phyloP scores from a whole-genome alignment of 2,797 vertebrate species.

The Iguana delicatissima region DNA sequence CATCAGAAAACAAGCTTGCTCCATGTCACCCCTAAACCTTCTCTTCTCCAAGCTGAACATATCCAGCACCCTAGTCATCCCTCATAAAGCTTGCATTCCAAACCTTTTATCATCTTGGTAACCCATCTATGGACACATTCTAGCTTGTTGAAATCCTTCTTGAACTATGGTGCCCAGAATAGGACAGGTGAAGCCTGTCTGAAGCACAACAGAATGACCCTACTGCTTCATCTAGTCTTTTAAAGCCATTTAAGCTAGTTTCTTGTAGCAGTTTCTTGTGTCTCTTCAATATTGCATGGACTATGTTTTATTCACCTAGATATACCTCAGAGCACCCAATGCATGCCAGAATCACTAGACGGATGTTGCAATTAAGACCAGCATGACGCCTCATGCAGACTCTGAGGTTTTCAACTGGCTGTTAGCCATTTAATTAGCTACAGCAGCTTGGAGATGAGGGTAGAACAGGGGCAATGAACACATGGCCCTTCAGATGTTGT shows the following conservation, averaged over 20 bases:
- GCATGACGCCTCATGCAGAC: not conserved
- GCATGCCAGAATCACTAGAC: not conserved
- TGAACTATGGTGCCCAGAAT: no score
- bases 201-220: no score
- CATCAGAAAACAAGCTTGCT: no score
- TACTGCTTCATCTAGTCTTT: not conserved
- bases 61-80: no score
- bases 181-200: no score
- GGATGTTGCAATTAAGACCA: not conserved
- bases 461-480: not conserved
- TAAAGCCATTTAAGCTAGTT: not conserved
- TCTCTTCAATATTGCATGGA: not conserved
- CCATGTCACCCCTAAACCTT: no score
- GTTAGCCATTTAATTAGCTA: not conserved
- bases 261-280: not conserved
- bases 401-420: not conserved
- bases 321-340: not conserved
- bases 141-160: no score
- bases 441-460: not conserved
- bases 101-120: no score
- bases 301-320: not conserved
- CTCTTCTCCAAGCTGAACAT: no score
- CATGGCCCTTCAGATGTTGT: no score
- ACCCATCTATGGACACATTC: no score
- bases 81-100: no score